Evolutionary conservation across 2,888 invertebrate genomes (phyloP).

Genomic region (Gymnocheta viridis): DNA sequence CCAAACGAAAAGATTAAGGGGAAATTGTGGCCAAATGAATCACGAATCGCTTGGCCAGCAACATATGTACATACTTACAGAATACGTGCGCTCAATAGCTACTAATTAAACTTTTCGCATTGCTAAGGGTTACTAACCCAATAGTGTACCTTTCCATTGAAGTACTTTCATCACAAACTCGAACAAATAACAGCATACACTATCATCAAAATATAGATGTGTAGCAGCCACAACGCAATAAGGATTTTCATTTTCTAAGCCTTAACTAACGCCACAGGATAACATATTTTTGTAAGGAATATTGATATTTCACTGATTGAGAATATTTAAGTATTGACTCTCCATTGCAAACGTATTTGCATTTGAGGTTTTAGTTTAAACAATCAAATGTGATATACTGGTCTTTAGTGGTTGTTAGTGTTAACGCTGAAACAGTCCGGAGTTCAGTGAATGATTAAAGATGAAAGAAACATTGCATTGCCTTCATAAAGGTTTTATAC

Average conservation of each 20-base stretch:
- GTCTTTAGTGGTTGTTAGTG: neutral
- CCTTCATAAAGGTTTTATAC: too few relatives aligned
- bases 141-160: slow-evolving; percentile 26
- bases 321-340: neutral
- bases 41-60: neutral
- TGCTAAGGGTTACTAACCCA: slow-evolving; percentile 49
- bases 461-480: too few relatives aligned
- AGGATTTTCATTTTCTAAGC: slow-evolving; percentile 38
- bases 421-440: neutral
- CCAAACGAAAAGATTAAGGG: slow-evolving; percentile 21
- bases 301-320: neutral
- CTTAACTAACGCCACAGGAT: neutral
- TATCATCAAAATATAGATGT: neutral
- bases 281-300: neutral
- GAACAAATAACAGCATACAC: slow-evolving; percentile 2
- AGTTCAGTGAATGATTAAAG: neutral
- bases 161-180: too few relatives aligned
- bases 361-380: neutral
- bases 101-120: slow-evolving; percentile 47
- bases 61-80: neutral
- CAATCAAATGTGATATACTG: neutral
- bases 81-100: neutral
- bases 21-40: slow-evolving; percentile 49
- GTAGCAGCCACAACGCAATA: slow-evolving; percentile 12
- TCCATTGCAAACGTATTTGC: neutral